Base-by-base conservation (phyloP, 1,140 invertebrate genomes). In the Zelostemma sp. region DNA sequence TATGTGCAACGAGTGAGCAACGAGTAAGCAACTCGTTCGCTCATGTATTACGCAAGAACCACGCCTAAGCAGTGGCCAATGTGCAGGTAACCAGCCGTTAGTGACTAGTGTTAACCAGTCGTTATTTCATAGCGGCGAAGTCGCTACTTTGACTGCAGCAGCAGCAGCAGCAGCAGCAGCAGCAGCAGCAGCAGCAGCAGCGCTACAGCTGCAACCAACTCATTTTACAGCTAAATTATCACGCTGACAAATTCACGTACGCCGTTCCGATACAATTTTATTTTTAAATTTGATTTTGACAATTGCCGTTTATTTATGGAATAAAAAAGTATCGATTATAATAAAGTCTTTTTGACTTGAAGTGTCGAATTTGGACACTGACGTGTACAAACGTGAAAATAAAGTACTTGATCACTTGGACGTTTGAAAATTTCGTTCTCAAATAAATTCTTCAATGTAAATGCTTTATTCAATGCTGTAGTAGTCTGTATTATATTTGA, bases 21-120 rank as follows among this genome's bases (percentile, higher is more conserved):
- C 76, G 65, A 71, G 75, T 74, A 60, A 68, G 68, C 73, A 76
- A 75, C 76, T 76, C 73, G 78, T 73, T 77, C 76, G 77, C 68
- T 77, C 81, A 78, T 76, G 68, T 70, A 76, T 84, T 85, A 80
- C 80, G 82, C 79, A 85, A 85, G 79, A 81, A 83, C 83, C 82
- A 83, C 82, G 80, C 81, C 83, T 83, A 83, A 80, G 76, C 67
- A 68, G 72, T 70, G 73, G 65, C 57, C 74, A 69, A 75, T 72
- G 72, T 73, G 73, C 78, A 56, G 33, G 69, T 72, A 53, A 68
- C 70, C 58, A 61, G 54, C 61, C 61, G 70, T 65, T 60, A 60
- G 60, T 61, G 53, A 40, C 47, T 65, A 38, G 50, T 53, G 50
- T 53, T 49, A 31, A 53, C 49, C 31, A 41, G 25, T 60, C 49